Conservation (phyloP, 1,140 invertebrate genomes). For the Rhagoletis zephyria region DNA sequence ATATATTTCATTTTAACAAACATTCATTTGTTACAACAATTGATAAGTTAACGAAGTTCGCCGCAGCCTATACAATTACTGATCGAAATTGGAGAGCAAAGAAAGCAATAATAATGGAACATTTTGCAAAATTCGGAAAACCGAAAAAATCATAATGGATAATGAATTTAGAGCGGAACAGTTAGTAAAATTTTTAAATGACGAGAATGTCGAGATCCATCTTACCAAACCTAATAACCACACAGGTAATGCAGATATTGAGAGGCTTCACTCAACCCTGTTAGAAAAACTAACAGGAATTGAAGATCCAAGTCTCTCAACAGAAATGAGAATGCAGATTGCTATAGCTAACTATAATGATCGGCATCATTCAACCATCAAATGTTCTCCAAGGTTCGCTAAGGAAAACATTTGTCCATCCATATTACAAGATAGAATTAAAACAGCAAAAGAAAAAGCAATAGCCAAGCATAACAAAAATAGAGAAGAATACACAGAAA, state of each 20-base stretch:
- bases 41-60: not conserved
- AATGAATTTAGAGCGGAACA: slow-evolving; percentile 16
- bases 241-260: slow-evolving; percentile 16
- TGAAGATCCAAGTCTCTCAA: not conserved
- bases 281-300: slow-evolving; percentile 40
- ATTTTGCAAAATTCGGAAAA: slow-evolving; percentile 17
- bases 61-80: not conserved
- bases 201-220: not conserved
- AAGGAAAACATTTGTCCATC: not conserved
- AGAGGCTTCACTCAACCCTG: slow-evolving; percentile 46
- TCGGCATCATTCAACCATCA: slow-evolving; percentile 34
- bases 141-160: not conserved
- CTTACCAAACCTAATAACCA: slow-evolving; percentile 19
- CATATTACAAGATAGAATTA: slow-evolving; percentile 12
- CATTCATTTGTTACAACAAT: slow-evolving; percentile 3
- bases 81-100: slow-evolving; percentile 12
- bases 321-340: slow-evolving; percentile 29
- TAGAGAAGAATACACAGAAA: slow-evolving; percentile 16
- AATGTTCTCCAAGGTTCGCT: not conserved
- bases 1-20: not conserved
- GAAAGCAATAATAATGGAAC: not conserved
- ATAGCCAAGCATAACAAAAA: not conserved
- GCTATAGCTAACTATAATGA: slow-evolving; percentile 49
- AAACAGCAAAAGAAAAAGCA: not conserved
- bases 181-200: not conserved